These are phyloP conservation scores for Coleophora deauratella DNA, from an alignment of 2,888 invertebrate genomes.

Conservation along the genomic window DNA sequence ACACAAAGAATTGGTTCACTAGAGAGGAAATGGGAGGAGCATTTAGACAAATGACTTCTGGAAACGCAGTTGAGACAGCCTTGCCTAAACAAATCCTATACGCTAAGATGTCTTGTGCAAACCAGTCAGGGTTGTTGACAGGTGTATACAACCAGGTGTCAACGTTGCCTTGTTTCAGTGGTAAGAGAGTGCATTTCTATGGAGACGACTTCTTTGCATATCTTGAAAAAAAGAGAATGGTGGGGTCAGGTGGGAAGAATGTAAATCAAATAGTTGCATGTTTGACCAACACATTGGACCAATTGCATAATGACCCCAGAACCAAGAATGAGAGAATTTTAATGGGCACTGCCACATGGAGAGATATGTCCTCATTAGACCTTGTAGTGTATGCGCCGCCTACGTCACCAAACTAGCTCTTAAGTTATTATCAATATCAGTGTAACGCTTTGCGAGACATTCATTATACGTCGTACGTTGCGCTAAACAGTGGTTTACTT, in stretches of 20 bases:
- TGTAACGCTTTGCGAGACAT: too few species aligned
- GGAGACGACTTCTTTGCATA: not conserved
- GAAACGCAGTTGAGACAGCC: not conserved
- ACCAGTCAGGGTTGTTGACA: not conserved
- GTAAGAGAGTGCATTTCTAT: not conserved
- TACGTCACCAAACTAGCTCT: too few species aligned
- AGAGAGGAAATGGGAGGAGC: conserved; percentile 11
- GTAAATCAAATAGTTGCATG: not conserved
- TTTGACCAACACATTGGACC: not conserved
- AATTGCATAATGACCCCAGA: not conserved
- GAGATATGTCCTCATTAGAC: too few species aligned
- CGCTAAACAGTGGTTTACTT: too few species aligned
- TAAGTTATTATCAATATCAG: too few species aligned
- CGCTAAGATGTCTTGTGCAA: conserved; percentile 2
- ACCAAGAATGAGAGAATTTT: not conserved
- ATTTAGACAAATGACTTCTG: not conserved
- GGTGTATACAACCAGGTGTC: conserved; percentile 1
- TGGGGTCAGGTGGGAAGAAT: not conserved
- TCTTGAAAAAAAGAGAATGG: not conserved
- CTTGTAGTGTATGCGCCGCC: too few species aligned
- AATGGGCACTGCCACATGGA: not conserved
- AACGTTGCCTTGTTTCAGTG: not conserved
- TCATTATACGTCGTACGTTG: too few species aligned
- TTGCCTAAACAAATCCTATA: not conserved
- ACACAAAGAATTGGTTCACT: not conserved